A percentile compares a stretch with the other conserved stretches of the same genome.
Conservation (phyloP, 2,888 invertebrate species). For the Lasioglossum lativentre region DNA sequence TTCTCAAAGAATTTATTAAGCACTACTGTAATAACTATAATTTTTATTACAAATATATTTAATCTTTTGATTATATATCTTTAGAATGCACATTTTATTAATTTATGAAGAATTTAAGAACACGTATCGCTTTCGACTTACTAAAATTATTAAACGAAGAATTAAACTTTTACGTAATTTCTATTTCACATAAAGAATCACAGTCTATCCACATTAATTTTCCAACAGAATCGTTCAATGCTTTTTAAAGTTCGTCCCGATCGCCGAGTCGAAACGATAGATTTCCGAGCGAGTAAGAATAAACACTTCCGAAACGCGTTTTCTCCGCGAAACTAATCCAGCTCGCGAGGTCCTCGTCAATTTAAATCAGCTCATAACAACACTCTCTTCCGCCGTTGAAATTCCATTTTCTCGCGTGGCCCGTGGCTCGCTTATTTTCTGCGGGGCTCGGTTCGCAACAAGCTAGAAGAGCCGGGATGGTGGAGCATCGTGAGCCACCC, state of each 20-base stretch:
- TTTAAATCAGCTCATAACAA: not conserved
- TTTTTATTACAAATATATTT: no score
- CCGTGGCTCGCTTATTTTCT: conserved; percentile 26
- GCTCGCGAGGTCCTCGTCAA: not conserved
- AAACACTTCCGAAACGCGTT: not conserved
- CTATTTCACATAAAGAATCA: no score
- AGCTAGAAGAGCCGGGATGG: not conserved
- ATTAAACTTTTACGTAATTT: no score
- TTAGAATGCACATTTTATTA: no score
- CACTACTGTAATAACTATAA: not conserved
- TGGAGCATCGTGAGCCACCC: conserved; percentile 19
- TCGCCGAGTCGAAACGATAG: not conserved
- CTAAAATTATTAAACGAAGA: no score
- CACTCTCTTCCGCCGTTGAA: not conserved
- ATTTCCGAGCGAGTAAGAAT: not conserved
- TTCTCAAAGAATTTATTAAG: not conserved
- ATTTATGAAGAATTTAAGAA: no score
- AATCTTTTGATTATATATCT: no score
- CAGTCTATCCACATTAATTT: no score
- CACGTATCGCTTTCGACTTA: no score
- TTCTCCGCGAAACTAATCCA: not conserved
- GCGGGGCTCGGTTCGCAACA: not conserved
- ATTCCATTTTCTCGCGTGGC: not conserved
- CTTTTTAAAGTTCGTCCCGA: no score
- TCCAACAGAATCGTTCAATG: no score